Conservation (phyloP, 2,888 invertebrate species). For the Leptura quadrifasciata region DNA sequence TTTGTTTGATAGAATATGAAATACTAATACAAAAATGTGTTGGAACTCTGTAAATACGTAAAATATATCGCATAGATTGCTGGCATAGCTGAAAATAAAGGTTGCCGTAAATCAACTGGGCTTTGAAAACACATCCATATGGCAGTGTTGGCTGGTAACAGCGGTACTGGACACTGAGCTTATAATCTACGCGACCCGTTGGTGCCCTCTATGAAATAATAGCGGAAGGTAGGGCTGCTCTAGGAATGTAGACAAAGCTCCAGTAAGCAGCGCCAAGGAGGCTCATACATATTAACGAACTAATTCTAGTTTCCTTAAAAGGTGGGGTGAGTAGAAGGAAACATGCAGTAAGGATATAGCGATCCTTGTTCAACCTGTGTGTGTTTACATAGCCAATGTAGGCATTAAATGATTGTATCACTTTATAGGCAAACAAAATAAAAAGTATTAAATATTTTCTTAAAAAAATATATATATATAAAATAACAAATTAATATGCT, state of each 20-base stretch:
- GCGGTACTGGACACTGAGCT: slow-evolving; percentile 47
- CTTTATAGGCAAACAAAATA: too few relatives aligned
- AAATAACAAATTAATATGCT: too few relatives aligned
- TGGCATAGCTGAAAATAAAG: slow-evolving; percentile 26
- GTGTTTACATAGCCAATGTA: not conserved
- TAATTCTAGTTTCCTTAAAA: slow-evolving; percentile 42
- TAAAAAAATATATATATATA: too few relatives aligned
- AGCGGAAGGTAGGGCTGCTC: slow-evolving; percentile 63
- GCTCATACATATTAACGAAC: slow-evolving; percentile 49
- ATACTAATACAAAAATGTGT: not conserved
- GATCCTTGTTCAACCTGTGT: not conserved
- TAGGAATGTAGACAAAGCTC: slow-evolving; percentile 42
- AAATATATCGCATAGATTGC: not conserved
- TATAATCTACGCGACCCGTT: slow-evolving; percentile 50
- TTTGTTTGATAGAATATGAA: not conserved
- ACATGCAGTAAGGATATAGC: not conserved
- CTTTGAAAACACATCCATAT: slow-evolving; percentile 57
- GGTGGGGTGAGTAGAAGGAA: slow-evolving; percentile 26
- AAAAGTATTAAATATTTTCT: too few relatives aligned
- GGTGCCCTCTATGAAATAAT: slow-evolving; percentile 68
- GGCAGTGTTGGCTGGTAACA: slow-evolving; percentile 51
- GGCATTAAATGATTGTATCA: not conserved
- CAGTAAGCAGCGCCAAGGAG: slow-evolving; percentile 63
- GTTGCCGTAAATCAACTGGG: slow-evolving; percentile 58
- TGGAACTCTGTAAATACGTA: not conserved